Evolutionary conservation across 2,888 invertebrate species (phyloP).

Genomic region (Oligia fasciuncula): DNA sequence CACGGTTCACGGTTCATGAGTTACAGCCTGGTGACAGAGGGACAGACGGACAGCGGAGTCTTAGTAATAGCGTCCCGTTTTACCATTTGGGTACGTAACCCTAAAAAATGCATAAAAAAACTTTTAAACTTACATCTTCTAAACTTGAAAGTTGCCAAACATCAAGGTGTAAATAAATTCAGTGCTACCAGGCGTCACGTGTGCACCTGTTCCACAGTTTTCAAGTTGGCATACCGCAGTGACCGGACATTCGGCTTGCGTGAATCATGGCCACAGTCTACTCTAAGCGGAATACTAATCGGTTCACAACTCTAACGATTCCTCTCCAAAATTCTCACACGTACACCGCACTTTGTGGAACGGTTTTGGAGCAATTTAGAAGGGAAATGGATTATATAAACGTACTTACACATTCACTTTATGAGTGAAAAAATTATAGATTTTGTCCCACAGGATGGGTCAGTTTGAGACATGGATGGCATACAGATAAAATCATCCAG

Average conservation of each 20-base stretch:
- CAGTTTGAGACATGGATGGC: not conserved
- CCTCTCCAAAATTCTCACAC: conserved; percentile 14
- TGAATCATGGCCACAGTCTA: conserved; percentile 42
- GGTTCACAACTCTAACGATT: conserved; percentile 20
- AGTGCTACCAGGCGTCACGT: not conserved
- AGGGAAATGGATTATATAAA: not conserved
- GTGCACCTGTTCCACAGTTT: conserved; percentile 13
- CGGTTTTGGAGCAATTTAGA: not conserved
- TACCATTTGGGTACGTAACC: too few species aligned
- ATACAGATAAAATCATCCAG: not conserved
- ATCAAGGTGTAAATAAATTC: not conserved
- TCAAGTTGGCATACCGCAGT: conserved; percentile 15
- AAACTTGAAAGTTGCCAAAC: not conserved
- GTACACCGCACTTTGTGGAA: conserved; percentile 11
- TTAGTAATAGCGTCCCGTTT: too few species aligned
- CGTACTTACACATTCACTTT: not conserved
- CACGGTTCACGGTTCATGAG: too few species aligned
- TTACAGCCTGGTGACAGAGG: too few species aligned
- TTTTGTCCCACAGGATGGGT: not conserved
- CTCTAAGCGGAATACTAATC: conserved; percentile 51
- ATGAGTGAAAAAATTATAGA: not conserved
- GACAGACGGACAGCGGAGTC: too few species aligned
- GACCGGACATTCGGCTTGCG: conserved; percentile 19
- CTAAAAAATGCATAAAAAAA: not conserved
- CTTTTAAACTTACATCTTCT: not conserved